Percentiles rank a stretch among this genome's conserved stretches.
phyloP scores from a whole-genome alignment of 2,797 vertebrate genomes.

The Parotocinclus haroldoi region DNA sequence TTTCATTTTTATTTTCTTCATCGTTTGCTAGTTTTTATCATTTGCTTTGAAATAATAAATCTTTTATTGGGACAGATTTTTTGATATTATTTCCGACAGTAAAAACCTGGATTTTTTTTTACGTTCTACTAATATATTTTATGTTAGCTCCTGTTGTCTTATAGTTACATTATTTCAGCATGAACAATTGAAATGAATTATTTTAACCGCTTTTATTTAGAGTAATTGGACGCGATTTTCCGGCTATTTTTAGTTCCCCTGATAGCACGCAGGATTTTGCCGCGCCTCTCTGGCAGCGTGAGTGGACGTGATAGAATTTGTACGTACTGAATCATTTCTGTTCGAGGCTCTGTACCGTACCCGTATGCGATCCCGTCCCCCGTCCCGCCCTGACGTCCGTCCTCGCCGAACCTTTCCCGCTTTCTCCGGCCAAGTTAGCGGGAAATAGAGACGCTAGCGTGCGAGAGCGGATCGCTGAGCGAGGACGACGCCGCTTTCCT shows the following conservation, averaged over 20 bases:
- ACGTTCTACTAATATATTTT: too few species aligned
- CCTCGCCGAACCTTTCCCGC: background rate
- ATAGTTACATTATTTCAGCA: too few species aligned
- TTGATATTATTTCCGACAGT: background rate
- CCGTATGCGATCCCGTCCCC: conserved; percentile 45
- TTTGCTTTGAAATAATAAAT: background rate
- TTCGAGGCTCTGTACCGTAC: conserved; percentile 57
- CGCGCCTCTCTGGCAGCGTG: conserved; percentile 40
- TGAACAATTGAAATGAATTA: too few species aligned
- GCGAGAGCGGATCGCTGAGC: conserved; percentile 66
- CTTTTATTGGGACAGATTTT: background rate
- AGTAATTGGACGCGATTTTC: too few species aligned
- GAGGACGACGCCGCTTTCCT: conserved; percentile 61
- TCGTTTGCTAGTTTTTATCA: background rate
- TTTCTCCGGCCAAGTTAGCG: conserved; percentile 43
- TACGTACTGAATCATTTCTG: conserved; percentile 47
- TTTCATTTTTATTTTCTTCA: background rate
- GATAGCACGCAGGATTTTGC: conserved; percentile 10
- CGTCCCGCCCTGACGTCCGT: background rate
- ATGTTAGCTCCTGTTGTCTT: too few species aligned
- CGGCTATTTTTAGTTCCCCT: too few species aligned
- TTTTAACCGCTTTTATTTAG: too few species aligned
- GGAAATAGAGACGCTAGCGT: conserved; percentile 65
- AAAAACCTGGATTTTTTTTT: too few species aligned
- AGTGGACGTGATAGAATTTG: conserved; percentile 64